Evolutionary conservation across 1,140 invertebrate species (phyloP).

Genomic region (Brachionus koreanus): DNA sequence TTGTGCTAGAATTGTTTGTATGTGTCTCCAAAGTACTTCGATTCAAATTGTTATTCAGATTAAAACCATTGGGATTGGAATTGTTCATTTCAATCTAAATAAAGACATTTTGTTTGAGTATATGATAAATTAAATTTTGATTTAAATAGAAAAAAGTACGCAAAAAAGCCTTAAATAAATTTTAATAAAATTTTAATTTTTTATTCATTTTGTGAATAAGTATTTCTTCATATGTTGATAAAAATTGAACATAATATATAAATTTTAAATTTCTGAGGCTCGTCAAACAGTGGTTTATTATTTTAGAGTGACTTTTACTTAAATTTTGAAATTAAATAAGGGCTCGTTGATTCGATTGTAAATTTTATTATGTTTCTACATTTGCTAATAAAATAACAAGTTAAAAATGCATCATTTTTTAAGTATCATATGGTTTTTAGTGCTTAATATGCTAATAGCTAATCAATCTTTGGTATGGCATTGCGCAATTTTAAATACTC

Average conservation of each 20-base stretch:
- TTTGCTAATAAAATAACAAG: not conserved
- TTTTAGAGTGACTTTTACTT: not conserved
- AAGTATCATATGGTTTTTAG: slow-evolving; percentile 22
- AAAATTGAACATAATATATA: not conserved
- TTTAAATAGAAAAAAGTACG: slow-evolving; percentile 30
- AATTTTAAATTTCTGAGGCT: not conserved
- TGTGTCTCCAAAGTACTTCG: not conserved
- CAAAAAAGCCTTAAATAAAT: slow-evolving; percentile 23
- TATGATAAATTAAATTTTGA: not conserved
- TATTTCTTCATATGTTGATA: not conserved
- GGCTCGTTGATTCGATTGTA: not conserved
- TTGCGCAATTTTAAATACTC: not conserved
- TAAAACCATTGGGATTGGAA: slow-evolving; percentile 27
- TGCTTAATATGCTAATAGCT: slow-evolving; percentile 10
- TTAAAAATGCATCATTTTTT: not conserved
- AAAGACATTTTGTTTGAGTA: not conserved
- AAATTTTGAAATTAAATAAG: not conserved
- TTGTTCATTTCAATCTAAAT: slow-evolving; percentile 33
- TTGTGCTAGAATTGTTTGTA: not conserved
- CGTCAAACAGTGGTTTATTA: not conserved
- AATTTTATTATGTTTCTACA: not conserved
- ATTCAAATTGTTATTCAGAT: not conserved
- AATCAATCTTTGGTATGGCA: not conserved
- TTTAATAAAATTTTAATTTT: slow-evolving; percentile 36
- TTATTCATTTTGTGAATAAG: slow-evolving; percentile 22